Evolutionary conservation across 2,797 vertebrate species (phyloP), one percentile per base, ranked within the genome.

Genomic region (Loris lydekkerianus): DNA sequence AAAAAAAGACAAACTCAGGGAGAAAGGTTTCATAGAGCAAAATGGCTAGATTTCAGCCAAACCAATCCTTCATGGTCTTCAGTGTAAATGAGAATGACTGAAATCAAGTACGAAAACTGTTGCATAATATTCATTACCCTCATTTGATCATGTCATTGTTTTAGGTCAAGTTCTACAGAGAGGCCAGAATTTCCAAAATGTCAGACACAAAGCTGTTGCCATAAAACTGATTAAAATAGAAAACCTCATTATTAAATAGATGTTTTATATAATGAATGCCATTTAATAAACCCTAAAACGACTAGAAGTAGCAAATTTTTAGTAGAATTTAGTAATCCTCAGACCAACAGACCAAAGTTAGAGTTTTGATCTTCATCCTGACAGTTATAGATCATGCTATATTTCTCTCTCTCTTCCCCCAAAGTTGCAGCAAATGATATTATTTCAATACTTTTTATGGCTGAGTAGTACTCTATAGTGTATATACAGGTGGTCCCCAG

Each of bases 221-320:
- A 58, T 49, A 73, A 91, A 89, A 17, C 14, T 72, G 13, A 67
- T 82, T 83, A 72, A 95, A 86, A 82, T 69, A 65, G 40, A 76
- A 78, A 14, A 37, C 0, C 9, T 90, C 25, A 73, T n/a, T 37
- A 53, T 58, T 78, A 80, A 77, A 91, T 9, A 86, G 2, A 76
- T 70, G 4, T 58, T 93, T 78, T 56, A 40, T 70, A 60, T 82
- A 75, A 63, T 58, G 18, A 93, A 86, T 69, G 0, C 1, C 13
- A 49, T 23, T 0, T 34, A n/a, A n/a, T 72, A 91, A 86, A 82
- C 3, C 17, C 6, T 82, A 27, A 78, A 34, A 81, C 1, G 40
- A 77, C 0, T 0, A 88, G 5, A 3, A 4, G 37, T 25, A 67
- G 46, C 23, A 93, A 72, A 91, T 31, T 77, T 27, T 87, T 27